Evolutionary conservation across 2,797 vertebrate species (phyloP), one percentile per base, ranked within the genome.

Genomic region (Cyprinella venusta): DNA sequence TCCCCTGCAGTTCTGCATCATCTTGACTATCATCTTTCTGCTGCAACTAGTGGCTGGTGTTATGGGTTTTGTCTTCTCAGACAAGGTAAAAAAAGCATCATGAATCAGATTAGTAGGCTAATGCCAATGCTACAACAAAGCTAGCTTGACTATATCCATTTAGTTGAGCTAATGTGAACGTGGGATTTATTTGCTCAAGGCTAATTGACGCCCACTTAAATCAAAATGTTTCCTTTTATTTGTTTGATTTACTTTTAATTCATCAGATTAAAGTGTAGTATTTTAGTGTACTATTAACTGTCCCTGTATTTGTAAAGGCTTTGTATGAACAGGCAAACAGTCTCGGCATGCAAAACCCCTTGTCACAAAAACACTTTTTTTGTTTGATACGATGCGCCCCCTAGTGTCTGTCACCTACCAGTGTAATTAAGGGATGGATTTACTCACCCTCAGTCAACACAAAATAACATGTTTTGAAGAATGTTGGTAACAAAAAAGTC

Each of bases 21-120:
- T 92, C 88, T 92, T 99, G 88, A 96, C 94, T 0, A 0, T 96
- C 6, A 89, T 98, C 90, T 98, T 99, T 93, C 80, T 99, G 86
- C 94, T 99, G 9, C 98, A 99, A 92, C 89, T 98, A 90, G 85
- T 89, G 0, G 95, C 95, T 0, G 97, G 97, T 0, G 68, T 96
- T 87, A 91, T 98, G 78, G 97, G 96, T 75, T 99, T 98, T 8
- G 18, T 97, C 87, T 99, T 98, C 92, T 95, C 97, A 0, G 97
- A 98, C 84, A 95, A 96, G 96, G 97, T 99, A 88, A 84, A 77
- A 77, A 48, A 30, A 70, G 33, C 52, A 36, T 63, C 9, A 18
- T 5, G 12, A 52, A 56, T 70, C 18, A 45, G 36, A 38, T 79
- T 74, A 71, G 45, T 50, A 71, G 48, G 24, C 24, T 19, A 50